These are phyloP conservation scores for Hedya salicella DNA, from an alignment of 2,888 invertebrate genomes.

Conservation along the genomic window DNA sequence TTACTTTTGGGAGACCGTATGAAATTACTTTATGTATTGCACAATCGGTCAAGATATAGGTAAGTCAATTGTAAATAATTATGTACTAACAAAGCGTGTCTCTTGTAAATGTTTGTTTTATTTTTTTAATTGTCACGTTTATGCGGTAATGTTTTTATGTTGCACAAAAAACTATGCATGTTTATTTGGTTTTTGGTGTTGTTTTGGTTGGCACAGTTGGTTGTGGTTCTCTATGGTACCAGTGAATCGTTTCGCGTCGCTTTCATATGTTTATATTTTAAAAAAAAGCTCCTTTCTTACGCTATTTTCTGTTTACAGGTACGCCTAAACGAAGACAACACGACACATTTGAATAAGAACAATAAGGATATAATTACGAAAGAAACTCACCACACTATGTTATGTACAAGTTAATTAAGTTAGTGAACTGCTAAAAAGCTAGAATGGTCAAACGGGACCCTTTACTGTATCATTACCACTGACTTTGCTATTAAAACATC, in stretches of 20 bases:
- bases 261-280: constrained; percentile 36
- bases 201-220: constrained; percentile 47
- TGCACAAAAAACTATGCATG: too few relatives aligned
- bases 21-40: constrained; percentile 1
- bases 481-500: constrained; percentile 3
- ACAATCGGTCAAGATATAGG: constrained; percentile 46
- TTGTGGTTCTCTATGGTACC: constrained; percentile 63
- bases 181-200: constrained; percentile 45
- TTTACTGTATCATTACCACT: constrained; percentile 23
- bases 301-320: constrained; percentile 63
- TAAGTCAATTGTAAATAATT: constrained; percentile 57
- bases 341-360: constrained; percentile 60
- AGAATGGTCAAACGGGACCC: constrained; percentile 21
- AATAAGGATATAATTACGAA: constrained; percentile 60
- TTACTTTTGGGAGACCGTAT: constrained; percentile 4
- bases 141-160: neutral
- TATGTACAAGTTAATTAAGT: constrained; percentile 68
- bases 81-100: constrained; percentile 56
- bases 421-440: constrained; percentile 48
- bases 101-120: constrained; percentile 15
- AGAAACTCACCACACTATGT: constrained; percentile 63
- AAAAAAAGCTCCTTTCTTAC: constrained; percentile 36
- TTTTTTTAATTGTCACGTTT: neutral
- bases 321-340: constrained; percentile 72
- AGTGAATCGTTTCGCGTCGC: constrained; percentile 55